Evolutionary conservation across 2,797 vertebrate species (phyloP).

Genomic region (Clarias platycephalus): DNA sequence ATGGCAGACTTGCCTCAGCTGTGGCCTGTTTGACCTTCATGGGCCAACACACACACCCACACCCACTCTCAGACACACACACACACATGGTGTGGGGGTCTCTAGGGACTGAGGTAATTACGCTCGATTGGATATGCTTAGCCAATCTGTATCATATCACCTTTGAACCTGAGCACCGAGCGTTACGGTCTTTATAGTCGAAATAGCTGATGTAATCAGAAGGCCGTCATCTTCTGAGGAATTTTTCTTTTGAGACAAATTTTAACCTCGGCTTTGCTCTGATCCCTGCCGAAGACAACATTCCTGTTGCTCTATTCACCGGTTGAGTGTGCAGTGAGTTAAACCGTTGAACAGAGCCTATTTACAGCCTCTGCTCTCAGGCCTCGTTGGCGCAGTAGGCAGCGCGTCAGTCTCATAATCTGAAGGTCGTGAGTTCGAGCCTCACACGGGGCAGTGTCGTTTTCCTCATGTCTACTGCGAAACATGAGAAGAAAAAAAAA

Average conservation of each 20-base stretch:
- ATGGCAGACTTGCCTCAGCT: conserved; percentile 46
- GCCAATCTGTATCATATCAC: conserved; percentile 48
- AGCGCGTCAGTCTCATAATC: conserved; percentile 56
- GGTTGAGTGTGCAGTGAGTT: neutral
- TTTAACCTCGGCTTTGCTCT: neutral
- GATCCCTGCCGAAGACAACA: neutral
- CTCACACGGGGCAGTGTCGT: conserved; percentile 42
- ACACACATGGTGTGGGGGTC: conserved; percentile 14
- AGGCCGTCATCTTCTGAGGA: neutral
- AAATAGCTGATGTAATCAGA: neutral
- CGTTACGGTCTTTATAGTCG: conserved; percentile 27
- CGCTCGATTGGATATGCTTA: conserved; percentile 41
- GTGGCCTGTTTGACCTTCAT: conserved; percentile 51
- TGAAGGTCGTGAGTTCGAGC: conserved; percentile 45
- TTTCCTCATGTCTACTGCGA: neutral
- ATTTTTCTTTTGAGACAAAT: neutral
- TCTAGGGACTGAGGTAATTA: conserved; percentile 53
- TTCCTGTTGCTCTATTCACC: neutral
- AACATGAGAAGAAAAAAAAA: neutral
- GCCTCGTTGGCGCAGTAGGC: conserved; percentile 56
- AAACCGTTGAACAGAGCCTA: neutral
- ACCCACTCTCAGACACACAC: neutral
- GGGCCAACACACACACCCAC: conserved; percentile 33
- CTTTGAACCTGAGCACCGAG: conserved; percentile 38
- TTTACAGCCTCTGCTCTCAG: neutral